Evolutionary conservation across 2,113 vertebrate genomes (phyloP).

Genomic region (Myotis davidii): DNA sequence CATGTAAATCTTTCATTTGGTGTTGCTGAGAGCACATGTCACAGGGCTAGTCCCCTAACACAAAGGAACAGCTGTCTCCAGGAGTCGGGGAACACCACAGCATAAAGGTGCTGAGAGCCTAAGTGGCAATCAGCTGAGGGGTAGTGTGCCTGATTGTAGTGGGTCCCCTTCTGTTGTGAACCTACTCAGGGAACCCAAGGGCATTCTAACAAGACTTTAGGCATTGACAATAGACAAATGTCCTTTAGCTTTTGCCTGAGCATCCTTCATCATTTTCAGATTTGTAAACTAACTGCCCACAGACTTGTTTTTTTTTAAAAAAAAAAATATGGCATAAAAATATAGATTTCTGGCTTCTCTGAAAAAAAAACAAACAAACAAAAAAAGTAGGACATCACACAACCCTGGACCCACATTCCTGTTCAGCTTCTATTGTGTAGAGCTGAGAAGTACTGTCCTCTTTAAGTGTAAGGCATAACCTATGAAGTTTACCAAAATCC

Average conservation of each 20-base stretch:
- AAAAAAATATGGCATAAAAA: background rate
- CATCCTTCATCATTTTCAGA: background rate
- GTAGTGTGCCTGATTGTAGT: background rate
- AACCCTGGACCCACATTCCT: background rate
- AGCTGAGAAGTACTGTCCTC: background rate
- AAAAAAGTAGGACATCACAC: background rate
- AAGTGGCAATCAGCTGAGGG: background rate
- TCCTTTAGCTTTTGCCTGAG: background rate
- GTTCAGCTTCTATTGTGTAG: background rate
- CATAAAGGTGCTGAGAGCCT: background rate
- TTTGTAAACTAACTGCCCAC: background rate
- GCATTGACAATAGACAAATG: background rate
- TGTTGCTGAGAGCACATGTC: background rate
- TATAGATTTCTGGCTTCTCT: background rate
- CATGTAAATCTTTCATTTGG: background rate
- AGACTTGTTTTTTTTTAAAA: background rate
- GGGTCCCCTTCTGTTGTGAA: background rate
- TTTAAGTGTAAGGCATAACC: background rate
- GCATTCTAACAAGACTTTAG: background rate
- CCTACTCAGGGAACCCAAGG: background rate
- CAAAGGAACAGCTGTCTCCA: background rate
- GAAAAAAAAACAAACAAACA: background rate
- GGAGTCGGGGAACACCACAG: background rate
- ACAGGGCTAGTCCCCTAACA: background rate
- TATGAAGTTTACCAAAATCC: background rate